Conservation (phyloP, 1,140 invertebrate species). For the Heliconius hermathena region DNA sequence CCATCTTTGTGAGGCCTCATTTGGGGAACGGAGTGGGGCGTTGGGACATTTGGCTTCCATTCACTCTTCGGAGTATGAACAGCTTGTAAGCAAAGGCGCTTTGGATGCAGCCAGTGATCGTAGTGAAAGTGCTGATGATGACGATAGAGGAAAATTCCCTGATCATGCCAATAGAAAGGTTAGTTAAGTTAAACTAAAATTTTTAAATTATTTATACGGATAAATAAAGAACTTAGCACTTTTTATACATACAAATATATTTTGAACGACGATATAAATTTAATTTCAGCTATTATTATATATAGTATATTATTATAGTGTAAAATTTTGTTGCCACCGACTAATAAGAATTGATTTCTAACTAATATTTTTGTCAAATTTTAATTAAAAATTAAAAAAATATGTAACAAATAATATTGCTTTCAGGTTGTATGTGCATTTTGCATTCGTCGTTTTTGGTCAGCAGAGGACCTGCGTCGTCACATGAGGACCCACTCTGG, state of each 20-base stretch:
- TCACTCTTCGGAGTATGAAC: constrained; percentile 88
- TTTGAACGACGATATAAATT: not conserved
- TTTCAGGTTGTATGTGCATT: constrained; percentile 93
- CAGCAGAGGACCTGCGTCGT: constrained; percentile 93
- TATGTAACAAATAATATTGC: not conserved
- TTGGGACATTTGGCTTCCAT: constrained; percentile 89
- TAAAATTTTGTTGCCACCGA: too few species aligned
- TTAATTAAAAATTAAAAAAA: not conserved
- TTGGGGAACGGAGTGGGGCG: constrained; percentile 89
- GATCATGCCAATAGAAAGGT: constrained; percentile 95
- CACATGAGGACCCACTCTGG: constrained; percentile 96
- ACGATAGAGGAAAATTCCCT: constrained; percentile 87
- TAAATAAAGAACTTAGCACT: too few species aligned
- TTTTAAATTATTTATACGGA: not conserved
- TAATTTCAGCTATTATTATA: not conserved
- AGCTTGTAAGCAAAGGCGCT: constrained; percentile 90
- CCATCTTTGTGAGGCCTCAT: constrained; percentile 94
- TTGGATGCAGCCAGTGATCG: constrained; percentile 85
- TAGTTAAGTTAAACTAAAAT: constrained; percentile 41
- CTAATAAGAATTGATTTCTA: too few species aligned
- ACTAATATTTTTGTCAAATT: not conserved
- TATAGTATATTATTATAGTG: too few species aligned
- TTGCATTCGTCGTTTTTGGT: constrained; percentile 96
- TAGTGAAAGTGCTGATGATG: constrained; percentile 82
- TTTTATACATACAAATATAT: too few species aligned